Base-by-base conservation (phyloP, 2,888 invertebrate species). In the Cepaea hortensis region DNA sequence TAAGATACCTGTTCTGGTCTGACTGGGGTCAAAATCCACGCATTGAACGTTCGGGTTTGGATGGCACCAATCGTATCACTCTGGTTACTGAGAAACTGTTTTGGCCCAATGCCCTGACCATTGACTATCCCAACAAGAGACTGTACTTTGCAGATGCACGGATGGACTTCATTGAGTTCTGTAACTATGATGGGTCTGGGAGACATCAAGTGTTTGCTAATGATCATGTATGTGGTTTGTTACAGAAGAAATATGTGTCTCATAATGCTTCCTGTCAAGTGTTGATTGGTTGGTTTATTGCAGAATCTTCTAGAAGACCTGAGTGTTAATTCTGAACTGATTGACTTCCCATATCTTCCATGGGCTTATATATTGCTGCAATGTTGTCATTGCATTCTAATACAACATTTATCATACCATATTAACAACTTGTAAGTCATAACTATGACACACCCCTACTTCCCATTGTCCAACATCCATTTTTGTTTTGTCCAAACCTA, bases 21-120 rank as follows among this genome's bases (percentile, higher is more conserved):
- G 99, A 99, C 94, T 99, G 99, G 99, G 99, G 99, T 75, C 98
- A 98, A 94, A 97, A 98, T 95, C 99, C 99, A 0, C 95, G 98
- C 0, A 97, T 99, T 87, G 99, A 99, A 94, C 95, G 98, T 87
- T 97, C 98, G 9, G 98, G 98, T 23, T 97, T 99, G 97, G 99
- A 99, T 93, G 99, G 99, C 0, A 96, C 96, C 0, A 96, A 97
- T 92, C 96, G 98, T 7, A 96, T 96, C 35, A 96, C 96, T 0
- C 98, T 99, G 83, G 97, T 99, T 81, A 97, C 96, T 76, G 98
- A 98, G 0, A 98, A 98, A 94, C 98, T 99, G 88, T 99, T 98
- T 95, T 99, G 99, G 99, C 99, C 99, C 0, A 99, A 99, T 93
- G 99, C 99, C 0, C 95, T 99, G n/a, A 98, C 99, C 0, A 95